Evolutionary conservation across 2,888 invertebrate species (phyloP).

Genomic region (Cataglyphis albicans): DNA sequence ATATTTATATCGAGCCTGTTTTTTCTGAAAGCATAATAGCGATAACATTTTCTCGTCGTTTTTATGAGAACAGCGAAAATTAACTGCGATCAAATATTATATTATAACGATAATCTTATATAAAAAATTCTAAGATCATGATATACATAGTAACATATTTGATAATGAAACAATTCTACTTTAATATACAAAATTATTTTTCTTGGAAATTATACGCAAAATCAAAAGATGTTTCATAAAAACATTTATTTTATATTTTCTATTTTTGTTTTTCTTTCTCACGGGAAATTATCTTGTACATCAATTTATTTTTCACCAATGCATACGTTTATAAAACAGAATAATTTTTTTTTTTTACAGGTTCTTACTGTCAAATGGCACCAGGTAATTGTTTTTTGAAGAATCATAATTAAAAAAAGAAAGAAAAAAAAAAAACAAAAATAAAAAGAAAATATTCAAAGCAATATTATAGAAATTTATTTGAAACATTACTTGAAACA

Average conservation of each 20-base stretch:
- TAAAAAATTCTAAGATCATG: neutral
- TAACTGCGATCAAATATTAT: neutral
- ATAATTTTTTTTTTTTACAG: conserved; percentile 73
- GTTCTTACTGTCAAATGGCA: conserved; percentile 83
- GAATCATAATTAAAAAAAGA: neutral
- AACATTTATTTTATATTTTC: neutral
- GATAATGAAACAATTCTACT: neutral
- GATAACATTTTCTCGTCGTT: neutral
- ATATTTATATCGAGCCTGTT: neutral
- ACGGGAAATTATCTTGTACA: neutral
- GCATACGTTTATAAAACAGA: neutral
- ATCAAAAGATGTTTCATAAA: neutral
- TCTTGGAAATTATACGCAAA: neutral
- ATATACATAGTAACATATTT: neutral
- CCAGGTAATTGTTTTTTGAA: conserved; percentile 78
- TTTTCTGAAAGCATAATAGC: neutral
- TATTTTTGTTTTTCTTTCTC: neutral
- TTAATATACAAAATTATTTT: neutral
- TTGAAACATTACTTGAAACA: neutral
- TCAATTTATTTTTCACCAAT: neutral
- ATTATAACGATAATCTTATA: neutral
- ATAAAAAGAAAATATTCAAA: neutral
- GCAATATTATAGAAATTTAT: neutral
- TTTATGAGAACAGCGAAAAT: neutral
- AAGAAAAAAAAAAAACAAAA: neutral